Base-by-base conservation (phyloP, 2,888 invertebrate species). In the Chirona hameri region DNA sequence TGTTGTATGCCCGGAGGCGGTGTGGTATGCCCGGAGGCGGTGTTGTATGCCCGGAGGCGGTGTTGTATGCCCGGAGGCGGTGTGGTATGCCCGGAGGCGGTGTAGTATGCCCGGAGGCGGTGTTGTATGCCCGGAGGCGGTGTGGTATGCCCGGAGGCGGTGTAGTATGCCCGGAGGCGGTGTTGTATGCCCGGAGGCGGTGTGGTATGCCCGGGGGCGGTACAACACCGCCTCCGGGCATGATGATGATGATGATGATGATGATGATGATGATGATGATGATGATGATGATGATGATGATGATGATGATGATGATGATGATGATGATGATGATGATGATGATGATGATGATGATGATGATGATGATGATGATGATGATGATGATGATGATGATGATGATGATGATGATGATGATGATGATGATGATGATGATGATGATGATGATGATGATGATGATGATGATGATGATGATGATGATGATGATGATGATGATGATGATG, bases 181-280 rank as follows among this genome's bases (percentile, higher is more conserved):
- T n/a, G n/a, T n/a, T n/a, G n/a, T n/a, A n/a, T n/a, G n/a, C n/a
- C n/a, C n/a, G n/a, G n/a, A n/a, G n/a, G n/a, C n/a, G n/a, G n/a
- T n/a, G n/a, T n/a, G n/a, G n/a, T n/a, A n/a, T n/a, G n/a, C n/a
- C n/a, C n/a, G n/a, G n/a, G n/a, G n/a, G n/a, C n/a, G n/a, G n/a
- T n/a, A n/a, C n/a, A n/a, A n/a, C n/a, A 65, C n/a, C n/a, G 65
- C 18, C n/a, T 18, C 18, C n/a, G 65, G n/a, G 18, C 21, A 65
- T 65, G 65, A 65, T 65, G 65, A 65, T 65, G 65, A 65, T 65
- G 65, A 65, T 65, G 65, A 65, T 65, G 65, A 65, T 65, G 65
- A 65, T 65, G 65, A 65, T 65, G 65, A 65, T 65, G 65, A 65
- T 65, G 65, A 65, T 65, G 65, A 65, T 65, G 65, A 65, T 65